Evolutionary conservation across 2,888 invertebrate species (phyloP).

Genomic region (Lasioglossum oenotherae): DNA sequence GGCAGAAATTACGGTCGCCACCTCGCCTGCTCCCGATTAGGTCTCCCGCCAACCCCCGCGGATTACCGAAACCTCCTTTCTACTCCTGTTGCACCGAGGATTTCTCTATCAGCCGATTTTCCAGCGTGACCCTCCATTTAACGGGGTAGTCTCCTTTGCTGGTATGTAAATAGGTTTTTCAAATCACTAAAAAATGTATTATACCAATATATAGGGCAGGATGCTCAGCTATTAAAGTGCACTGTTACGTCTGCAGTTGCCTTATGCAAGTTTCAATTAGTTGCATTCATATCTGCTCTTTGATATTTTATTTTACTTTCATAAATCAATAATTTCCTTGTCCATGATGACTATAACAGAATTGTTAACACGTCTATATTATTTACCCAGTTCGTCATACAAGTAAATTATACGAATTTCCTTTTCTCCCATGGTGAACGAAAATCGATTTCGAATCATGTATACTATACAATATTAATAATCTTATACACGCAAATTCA

Average conservation of each 20-base stretch:
- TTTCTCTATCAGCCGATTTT: background rate
- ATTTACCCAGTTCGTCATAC: too few relatives aligned
- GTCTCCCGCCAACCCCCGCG: background rate
- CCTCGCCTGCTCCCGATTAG: background rate
- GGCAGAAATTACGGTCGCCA: conserved; percentile 45
- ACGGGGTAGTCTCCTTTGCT: background rate
- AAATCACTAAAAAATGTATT: background rate
- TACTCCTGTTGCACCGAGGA: background rate
- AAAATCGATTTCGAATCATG: too few relatives aligned
- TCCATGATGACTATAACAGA: background rate
- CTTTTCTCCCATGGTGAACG: too few relatives aligned
- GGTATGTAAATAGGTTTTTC: background rate
- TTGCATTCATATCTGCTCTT: too few relatives aligned
- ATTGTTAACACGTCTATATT: too few relatives aligned
- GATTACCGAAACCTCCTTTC: conserved; percentile 2
- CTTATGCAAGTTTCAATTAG: too few relatives aligned
- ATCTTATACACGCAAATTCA: too few relatives aligned
- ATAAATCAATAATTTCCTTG: too few relatives aligned
- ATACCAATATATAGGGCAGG: background rate
- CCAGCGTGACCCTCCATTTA: background rate
- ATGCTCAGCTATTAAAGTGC: background rate
- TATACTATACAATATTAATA: too few relatives aligned
- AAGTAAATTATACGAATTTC: too few relatives aligned
- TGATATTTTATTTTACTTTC: too few relatives aligned
- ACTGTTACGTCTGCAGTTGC: too few relatives aligned